Base-by-base conservation (phyloP, 2,113 vertebrate species). In the Silurus asotus region DNA sequence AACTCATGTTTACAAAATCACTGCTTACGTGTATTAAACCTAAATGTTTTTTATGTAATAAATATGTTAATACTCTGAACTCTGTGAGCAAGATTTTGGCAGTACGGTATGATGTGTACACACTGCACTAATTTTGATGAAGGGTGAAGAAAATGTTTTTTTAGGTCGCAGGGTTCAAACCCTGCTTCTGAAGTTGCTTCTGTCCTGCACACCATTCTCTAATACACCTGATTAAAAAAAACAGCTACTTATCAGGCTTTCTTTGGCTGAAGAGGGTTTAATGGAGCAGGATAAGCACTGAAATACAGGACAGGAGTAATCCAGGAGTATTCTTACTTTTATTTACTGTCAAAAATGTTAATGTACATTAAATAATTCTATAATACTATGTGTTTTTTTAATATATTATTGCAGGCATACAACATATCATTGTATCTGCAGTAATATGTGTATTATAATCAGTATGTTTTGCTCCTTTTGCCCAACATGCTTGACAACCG, bases 1-100 rank as follows among this genome's bases (percentile, higher is more conserved):
- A 76, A 64, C 17, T 84, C 4, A 5, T 80, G 80, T 87, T 86
- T 75, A 80, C 67, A 79, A 72, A 78, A 81, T 76, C 6, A 55
- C 62, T 59, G 67, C 23, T 49, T 53, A 11, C 14, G 55, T 76
- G 37, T 76, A 77, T 64, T 17, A 76, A 62, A 23, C 6, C n/a
- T 28, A n/a, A n/a, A n/a, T n/a, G n/a, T n/a, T n/a, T n/a, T n/a
- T n/a, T n/a, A 13, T 56, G 53, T 67, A 67, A 53, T 67, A 45
- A 64, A 53, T 65, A 77, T 2, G 17, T 25, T 58, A 58, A 78
- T 37, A 78, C 8, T 15, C 70, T 4, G 8, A n/a, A 62, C 70
- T 11, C 20, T 69, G 62, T 61, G 19, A 59, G 28, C 45, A n/a
- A 62, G 23, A 0, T 28, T 53, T 84, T 17, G 28, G 8, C 8